Evolutionary conservation across 2,113 vertebrate genomes (phyloP), one percentile per base, ranked within the genome.

Genomic region (Leucopsar rothschildi): DNA sequence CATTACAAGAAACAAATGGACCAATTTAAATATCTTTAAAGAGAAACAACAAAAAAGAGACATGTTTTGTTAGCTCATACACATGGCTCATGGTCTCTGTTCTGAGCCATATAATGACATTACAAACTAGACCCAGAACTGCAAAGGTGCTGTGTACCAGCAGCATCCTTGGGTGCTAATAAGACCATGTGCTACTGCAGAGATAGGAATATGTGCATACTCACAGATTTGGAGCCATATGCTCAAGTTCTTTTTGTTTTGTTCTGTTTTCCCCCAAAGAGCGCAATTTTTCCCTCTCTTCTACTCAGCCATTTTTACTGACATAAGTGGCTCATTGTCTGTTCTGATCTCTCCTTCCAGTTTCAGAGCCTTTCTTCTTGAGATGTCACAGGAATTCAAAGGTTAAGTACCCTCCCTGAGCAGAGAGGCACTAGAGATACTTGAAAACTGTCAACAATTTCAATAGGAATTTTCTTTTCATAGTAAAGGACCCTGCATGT

Each of bases 201-300:
- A 57, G 31, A 65, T 17, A 90, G 3, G 55, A 93, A 33, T 88
- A 57, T 59, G 33, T 88, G 42, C 40, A 14, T 35, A 15, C 5
- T 90, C 29, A 69, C 90, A 93, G 85, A 95, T 93, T 95, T 93
- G 59, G 50, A 92, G 59, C 88, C 95, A 93, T 96, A 94, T 92
- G 90, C 12, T 90, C 82, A 52, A 80, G 37, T 72, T 88, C 70
- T 33, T 77, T 92, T 39, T 92, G 69, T 88, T 96, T 94, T 82
- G 28, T 49, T 93, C 72, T 92, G 53, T 91, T 94, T 96, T 92
- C 63, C 42, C 59, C 75, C 25, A 55, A 73, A 88, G 61, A 90
- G 42, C 45, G 42, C 28, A 61, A 59, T 86, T 93, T 95, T 65
- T 10, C 44, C 66, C 29, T 72, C 44, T 95, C 45, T 65, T 82